Evolutionary conservation across 2,797 vertebrate genomes (phyloP), one percentile per base, ranked within the genome.

Genomic region (Spondyliosoma cantharus): DNA sequence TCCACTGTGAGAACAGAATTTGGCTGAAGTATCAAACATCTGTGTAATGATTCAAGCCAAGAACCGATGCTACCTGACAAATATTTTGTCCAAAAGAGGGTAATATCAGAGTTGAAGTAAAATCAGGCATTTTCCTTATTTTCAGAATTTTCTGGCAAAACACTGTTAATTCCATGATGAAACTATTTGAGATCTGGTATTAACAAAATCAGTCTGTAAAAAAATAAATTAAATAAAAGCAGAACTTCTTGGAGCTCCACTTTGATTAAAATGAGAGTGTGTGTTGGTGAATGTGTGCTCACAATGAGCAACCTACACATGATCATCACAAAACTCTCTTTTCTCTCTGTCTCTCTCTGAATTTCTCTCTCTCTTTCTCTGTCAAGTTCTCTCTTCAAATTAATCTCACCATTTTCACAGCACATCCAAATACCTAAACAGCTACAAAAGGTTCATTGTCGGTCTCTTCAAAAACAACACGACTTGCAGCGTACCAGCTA

Each of bases 1-100:
- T 43, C 27, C 8, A 3, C 29, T 43, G 73, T 27, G 57, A 82
- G 69, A 58, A 52, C 56, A 19, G 25, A 48, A 27, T 66, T 57
- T 71, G 74, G 65, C 64, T 56, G 16, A 53, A 24, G 5, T 17
- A 20, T 43, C 50, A 69, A 72, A 72, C 72, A 74, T 78, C 71
- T 73, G 72, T 54, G 58, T 59, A 17, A 71, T 32, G 58, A 61
- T 20, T 56, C 50, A n/a, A 25, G 27, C 7, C 59, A 53, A 32
- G 20, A 48, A 56, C 49, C 29, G 66, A 48, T 20, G 15, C 59
- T 24, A 43, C 46, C 48, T 45, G 49, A 27, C 32, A 25, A 48
- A 7, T 0, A 13, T 0, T 46, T 3, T 22, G 8, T 56, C 1
- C 27, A 48, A 78, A 24, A 4, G 2, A 1, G 25, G 5, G 1